Conservation (phyloP, 2,888 invertebrate species). For the Eupithecia subumbrata region DNA sequence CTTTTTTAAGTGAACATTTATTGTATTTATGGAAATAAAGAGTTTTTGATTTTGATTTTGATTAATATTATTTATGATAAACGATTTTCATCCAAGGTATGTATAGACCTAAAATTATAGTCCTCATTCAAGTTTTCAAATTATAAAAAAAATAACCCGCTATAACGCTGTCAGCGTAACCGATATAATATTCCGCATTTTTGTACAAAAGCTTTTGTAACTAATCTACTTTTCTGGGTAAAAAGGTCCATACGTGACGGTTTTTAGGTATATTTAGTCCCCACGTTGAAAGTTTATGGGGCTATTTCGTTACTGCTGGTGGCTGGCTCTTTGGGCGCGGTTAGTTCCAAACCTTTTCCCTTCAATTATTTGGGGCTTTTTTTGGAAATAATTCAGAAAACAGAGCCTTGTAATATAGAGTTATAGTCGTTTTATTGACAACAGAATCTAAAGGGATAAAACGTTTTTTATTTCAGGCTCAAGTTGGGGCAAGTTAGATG, state of each 20-base stretch:
- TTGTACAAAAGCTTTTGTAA: slow-evolving; percentile 13
- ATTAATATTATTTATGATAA: background rate
- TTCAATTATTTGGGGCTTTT: slow-evolving; percentile 52
- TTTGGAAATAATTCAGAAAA: slow-evolving; percentile 48
- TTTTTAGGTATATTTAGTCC: slow-evolving; percentile 52
- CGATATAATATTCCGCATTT: slow-evolving; percentile 8
- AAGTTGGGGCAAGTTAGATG: background rate
- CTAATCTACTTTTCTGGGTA: slow-evolving; percentile 12
- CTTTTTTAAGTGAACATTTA: too few relatives aligned
- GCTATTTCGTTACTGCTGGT: slow-evolving; percentile 69
- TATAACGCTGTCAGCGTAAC: background rate
- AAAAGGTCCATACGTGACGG: slow-evolving; percentile 13
- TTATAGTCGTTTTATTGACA: slow-evolving; percentile 20
- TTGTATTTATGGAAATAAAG: too few relatives aligned
- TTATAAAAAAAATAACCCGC: background rate
- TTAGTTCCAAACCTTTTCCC: slow-evolving; percentile 53
- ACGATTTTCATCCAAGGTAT: background rate
- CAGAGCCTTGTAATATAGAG: slow-evolving; percentile 32
- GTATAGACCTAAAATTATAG: background rate
- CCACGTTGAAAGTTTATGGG: slow-evolving; percentile 65
- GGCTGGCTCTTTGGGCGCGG: slow-evolving; percentile 59
- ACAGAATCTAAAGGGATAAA: slow-evolving; percentile 12
- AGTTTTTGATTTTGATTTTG: too few relatives aligned
- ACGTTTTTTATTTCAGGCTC: slow-evolving; percentile 14
- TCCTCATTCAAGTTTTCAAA: background rate